Base-by-base conservation (phyloP, 2,113 vertebrate species). In the Oriolus oriolus region DNA sequence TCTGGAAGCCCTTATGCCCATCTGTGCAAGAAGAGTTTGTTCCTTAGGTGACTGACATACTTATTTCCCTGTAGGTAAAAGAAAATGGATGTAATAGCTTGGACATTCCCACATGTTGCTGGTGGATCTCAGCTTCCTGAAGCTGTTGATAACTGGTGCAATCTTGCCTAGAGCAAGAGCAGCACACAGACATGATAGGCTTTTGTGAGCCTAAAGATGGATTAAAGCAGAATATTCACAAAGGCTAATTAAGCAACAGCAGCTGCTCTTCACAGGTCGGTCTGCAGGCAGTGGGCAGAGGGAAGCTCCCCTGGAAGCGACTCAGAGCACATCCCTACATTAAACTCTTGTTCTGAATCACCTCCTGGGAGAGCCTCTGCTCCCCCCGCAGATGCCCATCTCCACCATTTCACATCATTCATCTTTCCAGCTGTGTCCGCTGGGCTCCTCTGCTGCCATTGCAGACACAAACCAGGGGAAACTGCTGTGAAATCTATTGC, bases 221-320 rank as follows among this genome's bases (percentile, higher is more conserved):
- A 93, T 91, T 91, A 84, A 87, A 87, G 64, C 7, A 39, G 73
- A 91, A 69, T 87, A 89, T 89, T 66, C 77, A 89, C 35, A 78
- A 83, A 66, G 41, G 60, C 30, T 75, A 91, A 93, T 93, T 91
- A 89, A 87, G 73, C 2, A 1, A 66, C 39, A 87, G 64, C 77
- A 84, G 77, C 84, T 95, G 93, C 56, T 96, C 52, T 45, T 84
- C 89, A 59, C 31, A 78, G 80, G 84, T 87, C 0, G 0, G 23
- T 81, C 68, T 93, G 84, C 56, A 81, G 60, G 77, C 77, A 54
- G 77, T 4, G 5, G 33, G 63, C 23, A 30, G 33, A 82, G 7
- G 5, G 26, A 89, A 84, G 59, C 24, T 89, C 31, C 22, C 3
- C 3, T 2, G 1, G 30, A 47, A 89, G 10, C 0, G 1, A 70